Evolutionary conservation across 2,113 vertebrate genomes (phyloP).

Genomic region (Mobula birostris): DNA sequence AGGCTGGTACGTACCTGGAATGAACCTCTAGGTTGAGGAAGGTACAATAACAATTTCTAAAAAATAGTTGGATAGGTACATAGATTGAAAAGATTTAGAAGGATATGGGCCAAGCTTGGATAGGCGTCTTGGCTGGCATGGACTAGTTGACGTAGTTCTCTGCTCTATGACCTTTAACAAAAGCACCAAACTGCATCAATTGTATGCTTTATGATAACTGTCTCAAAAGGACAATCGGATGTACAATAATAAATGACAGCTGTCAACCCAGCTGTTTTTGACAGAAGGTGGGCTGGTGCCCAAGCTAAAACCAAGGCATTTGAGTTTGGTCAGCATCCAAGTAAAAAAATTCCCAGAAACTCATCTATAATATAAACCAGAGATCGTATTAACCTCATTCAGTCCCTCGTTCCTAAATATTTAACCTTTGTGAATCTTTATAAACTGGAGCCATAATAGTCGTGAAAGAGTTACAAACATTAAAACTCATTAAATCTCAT

Average conservation of each 20-base stretch:
- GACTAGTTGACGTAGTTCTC: no score
- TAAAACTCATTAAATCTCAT: neutral
- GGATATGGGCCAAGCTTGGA: no score
- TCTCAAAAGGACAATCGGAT: neutral
- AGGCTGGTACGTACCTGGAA: no score
- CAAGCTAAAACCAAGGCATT: neutral
- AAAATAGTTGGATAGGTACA: no score
- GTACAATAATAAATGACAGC: neutral
- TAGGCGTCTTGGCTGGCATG: no score
- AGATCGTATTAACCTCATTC: neutral
- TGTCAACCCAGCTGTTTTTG: neutral
- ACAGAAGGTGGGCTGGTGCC: neutral
- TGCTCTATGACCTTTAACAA: no score
- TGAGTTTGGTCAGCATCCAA: neutral
- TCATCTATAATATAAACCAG: no score
- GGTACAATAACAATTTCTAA: no score
- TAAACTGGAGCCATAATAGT: neutral
- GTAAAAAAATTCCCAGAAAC: neutral
- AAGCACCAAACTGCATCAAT: no score
- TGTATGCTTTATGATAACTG: no score
- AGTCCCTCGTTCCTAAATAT: neutral
- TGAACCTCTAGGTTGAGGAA: no score
- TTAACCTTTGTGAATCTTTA: neutral
- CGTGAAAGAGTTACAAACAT: neutral
- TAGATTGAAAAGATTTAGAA: no score